Conservation (phyloP, 2,797 vertebrate species). For the Tapera naevia region DNA sequence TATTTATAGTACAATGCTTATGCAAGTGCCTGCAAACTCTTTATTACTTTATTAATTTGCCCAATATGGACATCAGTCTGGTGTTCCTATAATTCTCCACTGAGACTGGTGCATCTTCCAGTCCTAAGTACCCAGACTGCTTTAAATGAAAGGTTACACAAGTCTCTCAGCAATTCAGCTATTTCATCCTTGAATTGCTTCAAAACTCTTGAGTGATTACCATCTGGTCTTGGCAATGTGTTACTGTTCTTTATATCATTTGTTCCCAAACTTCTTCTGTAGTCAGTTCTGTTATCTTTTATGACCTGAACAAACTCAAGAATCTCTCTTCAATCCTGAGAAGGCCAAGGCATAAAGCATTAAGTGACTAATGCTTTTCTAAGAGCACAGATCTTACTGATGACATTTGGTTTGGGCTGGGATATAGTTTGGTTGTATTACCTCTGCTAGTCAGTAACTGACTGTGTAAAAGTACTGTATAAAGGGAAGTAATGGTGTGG, state of each 20-base stretch:
- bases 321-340: neutral
- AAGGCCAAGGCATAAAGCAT: neutral
- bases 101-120: neutral
- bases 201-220: conserved; percentile 46
- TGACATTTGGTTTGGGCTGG: neutral
- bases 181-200: conserved; percentile 45
- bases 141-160: conserved; percentile 18
- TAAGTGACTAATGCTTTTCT: neutral
- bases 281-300: neutral
- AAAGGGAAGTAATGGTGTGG: neutral
- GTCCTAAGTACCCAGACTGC: neutral
- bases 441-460: neutral
- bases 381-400: neutral
- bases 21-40: neutral
- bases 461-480: neutral
- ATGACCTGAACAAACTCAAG: neutral
- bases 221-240: conserved; percentile 37
- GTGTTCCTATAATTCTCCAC: neutral
- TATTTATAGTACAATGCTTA: neutral
- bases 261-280: neutral
- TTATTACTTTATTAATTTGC: neutral
- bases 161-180: conserved; percentile 9
- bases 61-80: neutral
- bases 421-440: neutral
- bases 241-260: neutral